These are phyloP conservation scores for Leptinotarsa texana DNA, from an alignment of 1,140 invertebrate genomes.

Conservation along the genomic window DNA sequence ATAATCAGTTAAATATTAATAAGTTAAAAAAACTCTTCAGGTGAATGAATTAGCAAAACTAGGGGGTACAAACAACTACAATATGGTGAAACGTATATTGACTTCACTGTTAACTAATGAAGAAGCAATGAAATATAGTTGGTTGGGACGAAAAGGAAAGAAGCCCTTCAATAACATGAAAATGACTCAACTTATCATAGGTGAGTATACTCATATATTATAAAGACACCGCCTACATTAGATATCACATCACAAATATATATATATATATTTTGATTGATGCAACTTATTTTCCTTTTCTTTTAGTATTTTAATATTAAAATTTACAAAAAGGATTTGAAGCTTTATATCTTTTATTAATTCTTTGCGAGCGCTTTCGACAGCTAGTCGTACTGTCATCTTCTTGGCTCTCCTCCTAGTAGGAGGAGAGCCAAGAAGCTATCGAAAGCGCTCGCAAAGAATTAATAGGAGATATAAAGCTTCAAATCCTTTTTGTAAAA, in stretches of 20 bases:
- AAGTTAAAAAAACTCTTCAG: conserved; percentile 8
- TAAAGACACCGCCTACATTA: conserved; percentile 3
- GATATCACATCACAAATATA: background rate
- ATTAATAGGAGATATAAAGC: no score
- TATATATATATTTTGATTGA: background rate
- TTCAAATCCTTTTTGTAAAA: no score
- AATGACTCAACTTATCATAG: background rate
- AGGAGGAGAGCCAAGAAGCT: no score
- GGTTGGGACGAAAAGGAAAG: conserved; percentile 12
- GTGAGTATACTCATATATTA: conserved; percentile 2
- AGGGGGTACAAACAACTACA: conserved; percentile 14
- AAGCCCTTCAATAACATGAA: conserved; percentile 7
- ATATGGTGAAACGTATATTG: conserved; percentile 12
- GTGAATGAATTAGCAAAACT: conserved; percentile 14
- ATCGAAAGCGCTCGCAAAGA: no score
- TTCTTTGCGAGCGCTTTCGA: no score
- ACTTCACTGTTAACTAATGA: conserved; percentile 18
- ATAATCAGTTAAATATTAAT: background rate
- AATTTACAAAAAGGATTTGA: no score
- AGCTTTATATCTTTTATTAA: no score
- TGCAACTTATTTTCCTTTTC: no score
- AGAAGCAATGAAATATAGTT: conserved; percentile 17
- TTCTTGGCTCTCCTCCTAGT: no score
- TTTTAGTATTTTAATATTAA: no score
- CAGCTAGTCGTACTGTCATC: no score